Evolutionary conservation across 2,113 vertebrate species (phyloP).

Genomic region (Gambusia affinis): DNA sequence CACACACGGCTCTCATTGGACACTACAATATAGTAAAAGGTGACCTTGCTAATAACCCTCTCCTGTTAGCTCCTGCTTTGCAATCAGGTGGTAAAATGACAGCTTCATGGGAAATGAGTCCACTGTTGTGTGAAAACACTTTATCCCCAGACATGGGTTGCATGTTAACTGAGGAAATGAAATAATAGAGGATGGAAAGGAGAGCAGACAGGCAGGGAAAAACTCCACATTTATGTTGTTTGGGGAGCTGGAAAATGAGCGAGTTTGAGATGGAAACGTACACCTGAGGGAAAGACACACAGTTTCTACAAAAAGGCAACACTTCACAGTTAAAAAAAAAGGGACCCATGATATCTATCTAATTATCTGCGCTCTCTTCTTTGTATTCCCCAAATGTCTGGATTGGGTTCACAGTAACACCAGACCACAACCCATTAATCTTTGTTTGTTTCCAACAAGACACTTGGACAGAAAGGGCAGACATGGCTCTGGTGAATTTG

Average conservation of each 20-base stretch:
- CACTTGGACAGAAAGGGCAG: constrained; percentile 41
- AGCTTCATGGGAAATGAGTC: constrained; percentile 44
- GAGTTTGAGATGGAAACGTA: constrained; percentile 5
- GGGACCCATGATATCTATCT: constrained; percentile 1
- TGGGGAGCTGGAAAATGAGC: constrained; percentile 7
- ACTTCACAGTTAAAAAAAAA: not conserved
- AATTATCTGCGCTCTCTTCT: constrained; percentile 6
- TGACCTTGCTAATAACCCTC: constrained; percentile 58
- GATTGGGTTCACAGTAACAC: constrained; percentile 9
- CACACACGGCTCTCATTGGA: constrained; percentile 17
- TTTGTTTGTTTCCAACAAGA: constrained; percentile 29
- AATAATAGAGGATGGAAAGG: constrained; percentile 7
- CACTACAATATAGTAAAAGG: constrained; percentile 9
- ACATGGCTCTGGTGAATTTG: constrained; percentile 30
- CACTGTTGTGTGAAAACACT: constrained; percentile 39
- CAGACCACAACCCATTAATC: constrained; percentile 51
- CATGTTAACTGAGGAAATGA: constrained; percentile 46
- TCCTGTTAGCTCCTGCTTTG: constrained; percentile 18
- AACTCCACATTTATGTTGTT: constrained; percentile 15
- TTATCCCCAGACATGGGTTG: constrained; percentile 25
- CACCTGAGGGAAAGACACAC: not conserved
- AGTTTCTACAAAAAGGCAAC: not conserved
- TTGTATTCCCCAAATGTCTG: constrained; percentile 22
- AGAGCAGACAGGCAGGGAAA: constrained; percentile 14
- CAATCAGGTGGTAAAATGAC: constrained; percentile 50